These are phyloP conservation scores for Pseudorhiza aurosa DNA, from an alignment of 30 jellyfish, hydroid and myxozoan genomes.

Conservation along the genomic window DNA sequence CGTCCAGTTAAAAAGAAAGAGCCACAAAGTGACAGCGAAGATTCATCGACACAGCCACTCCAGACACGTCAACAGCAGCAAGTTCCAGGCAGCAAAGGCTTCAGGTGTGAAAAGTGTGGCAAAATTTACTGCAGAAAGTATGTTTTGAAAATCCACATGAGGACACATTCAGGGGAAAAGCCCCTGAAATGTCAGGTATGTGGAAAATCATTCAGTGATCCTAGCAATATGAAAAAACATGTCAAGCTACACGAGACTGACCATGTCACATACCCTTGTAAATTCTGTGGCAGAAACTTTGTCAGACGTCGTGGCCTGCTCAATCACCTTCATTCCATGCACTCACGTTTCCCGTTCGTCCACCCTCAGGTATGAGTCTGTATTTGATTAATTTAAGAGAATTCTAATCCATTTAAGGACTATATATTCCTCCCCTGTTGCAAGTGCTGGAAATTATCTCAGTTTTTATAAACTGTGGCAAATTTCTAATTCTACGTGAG, in stretches of 20 bases:
- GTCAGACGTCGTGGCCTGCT: constrained; percentile 90
- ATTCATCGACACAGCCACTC: constrained; percentile 56
- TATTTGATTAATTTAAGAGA: not conserved
- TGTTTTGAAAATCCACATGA: constrained; percentile 93
- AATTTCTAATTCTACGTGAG: too few species aligned
- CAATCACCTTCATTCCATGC: constrained; percentile 92
- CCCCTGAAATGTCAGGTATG: constrained; percentile 92
- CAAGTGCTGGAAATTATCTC: too few species aligned
- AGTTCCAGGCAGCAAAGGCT: constrained; percentile 66
- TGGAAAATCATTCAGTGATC: constrained; percentile 98
- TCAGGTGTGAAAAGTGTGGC: constrained; percentile 89
- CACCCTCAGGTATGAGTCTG: constrained; percentile 66
- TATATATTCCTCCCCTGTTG: too few species aligned
- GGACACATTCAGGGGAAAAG: constrained; percentile 96
- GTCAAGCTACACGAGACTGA: constrained; percentile 93
- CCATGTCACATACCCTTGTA: constrained; percentile 92
- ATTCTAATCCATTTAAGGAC: not conserved
- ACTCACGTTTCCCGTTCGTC: constrained; percentile 81
- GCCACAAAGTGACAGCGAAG: constrained; percentile 61
- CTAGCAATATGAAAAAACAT: constrained; percentile 98
- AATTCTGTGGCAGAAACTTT: constrained; percentile 90
- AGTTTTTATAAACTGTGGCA: too few species aligned
- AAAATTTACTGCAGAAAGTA: constrained; percentile 95
- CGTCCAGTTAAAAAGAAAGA: constrained; percentile 29
- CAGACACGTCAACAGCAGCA: constrained; percentile 55